Base-by-base conservation (phyloP, 2,113 vertebrate species). In the Dunckerocampus dactyliophorus region DNA sequence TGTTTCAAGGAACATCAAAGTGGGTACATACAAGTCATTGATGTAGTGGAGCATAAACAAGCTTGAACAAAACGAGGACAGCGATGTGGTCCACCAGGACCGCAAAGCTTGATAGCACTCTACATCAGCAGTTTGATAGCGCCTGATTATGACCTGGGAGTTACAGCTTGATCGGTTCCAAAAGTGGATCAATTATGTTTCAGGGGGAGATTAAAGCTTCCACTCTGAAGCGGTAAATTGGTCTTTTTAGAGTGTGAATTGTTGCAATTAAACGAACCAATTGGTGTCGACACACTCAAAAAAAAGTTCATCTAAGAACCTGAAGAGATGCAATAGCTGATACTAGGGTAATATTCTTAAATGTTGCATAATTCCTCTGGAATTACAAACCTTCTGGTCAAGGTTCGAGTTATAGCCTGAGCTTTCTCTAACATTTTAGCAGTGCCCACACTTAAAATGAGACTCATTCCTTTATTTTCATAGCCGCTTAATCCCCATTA, bases 1-100 rank as follows among this genome's bases (percentile, higher is more conserved):
- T 52, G 75, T 84, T 80, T 71, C 47, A 34, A 48, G 59, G 37
- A 81, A 82, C 85, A 87, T 87, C 85, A 85, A 86, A 85, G 83
- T 68, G 71, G 52, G 59, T 66, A 60, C 67, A 71, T 72, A 82
- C 57, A 64, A 42, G 61, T 63, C 76, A 80, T 52, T 76, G 77
- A 74, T 82, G 74, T 62, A 42, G 74, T 22, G 34, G 53, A 67
- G 65, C 75, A 61, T 71, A 77, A 82, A 77, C 21, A 24, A 60
- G 76, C 50, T 63, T 69, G 48, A 77, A 63, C 67, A 65, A 64
- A 79, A 80, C 24, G 67, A 80, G 17, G 61, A 79, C 45, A 72
- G 80, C 78, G 81, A 75, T 81, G 78, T 65, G 81, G 42, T 71
- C 76, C 78, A 58, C 7, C 1, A 37, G 74, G 85, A 75, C 60